Percentiles rank a stretch among this genome's conserved stretches.
phyloP scores from a whole-genome alignment of 2,797 vertebrate species.

The Limnodromus scolopaceus region DNA sequence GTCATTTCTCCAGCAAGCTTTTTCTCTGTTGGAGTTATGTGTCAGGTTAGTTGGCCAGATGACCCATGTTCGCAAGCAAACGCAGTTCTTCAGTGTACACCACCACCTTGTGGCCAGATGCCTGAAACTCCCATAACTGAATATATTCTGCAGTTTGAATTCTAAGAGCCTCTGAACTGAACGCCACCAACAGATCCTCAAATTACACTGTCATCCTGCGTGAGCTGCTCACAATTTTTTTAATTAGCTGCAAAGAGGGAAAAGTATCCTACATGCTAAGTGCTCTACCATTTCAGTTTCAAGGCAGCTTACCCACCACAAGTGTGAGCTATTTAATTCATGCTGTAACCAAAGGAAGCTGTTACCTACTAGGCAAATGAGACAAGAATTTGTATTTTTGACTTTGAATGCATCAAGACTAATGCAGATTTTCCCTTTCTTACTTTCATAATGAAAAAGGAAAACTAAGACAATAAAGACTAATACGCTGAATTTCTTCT shows the following conservation, averaged over 20 bases:
- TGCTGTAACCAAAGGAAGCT: not conserved
- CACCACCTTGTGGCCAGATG: constrained; percentile 60
- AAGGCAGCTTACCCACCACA: not conserved
- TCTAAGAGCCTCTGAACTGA: not conserved
- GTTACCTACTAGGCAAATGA: not conserved
- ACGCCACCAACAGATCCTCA: not conserved
- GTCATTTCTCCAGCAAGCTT: not conserved
- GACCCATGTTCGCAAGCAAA: not conserved
- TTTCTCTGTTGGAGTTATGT: not conserved
- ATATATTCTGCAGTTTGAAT: not conserved
- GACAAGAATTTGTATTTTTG: not conserved
- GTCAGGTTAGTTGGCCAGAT: not conserved
- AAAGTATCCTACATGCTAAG: not conserved
- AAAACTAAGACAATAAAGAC: not conserved
- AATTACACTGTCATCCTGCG: not conserved
- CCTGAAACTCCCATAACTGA: not conserved
- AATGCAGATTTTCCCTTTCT: not conserved
- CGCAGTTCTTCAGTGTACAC: not conserved
- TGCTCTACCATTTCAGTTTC: not conserved
- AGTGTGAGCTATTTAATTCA: not conserved
- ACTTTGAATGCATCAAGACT: not conserved
- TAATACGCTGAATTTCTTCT: not conserved
- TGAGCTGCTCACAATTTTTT: not conserved
- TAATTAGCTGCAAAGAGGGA: not conserved
- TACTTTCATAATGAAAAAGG: not conserved